Conservation (phyloP, 2,888 invertebrate species). For the Tipula confusa region DNA sequence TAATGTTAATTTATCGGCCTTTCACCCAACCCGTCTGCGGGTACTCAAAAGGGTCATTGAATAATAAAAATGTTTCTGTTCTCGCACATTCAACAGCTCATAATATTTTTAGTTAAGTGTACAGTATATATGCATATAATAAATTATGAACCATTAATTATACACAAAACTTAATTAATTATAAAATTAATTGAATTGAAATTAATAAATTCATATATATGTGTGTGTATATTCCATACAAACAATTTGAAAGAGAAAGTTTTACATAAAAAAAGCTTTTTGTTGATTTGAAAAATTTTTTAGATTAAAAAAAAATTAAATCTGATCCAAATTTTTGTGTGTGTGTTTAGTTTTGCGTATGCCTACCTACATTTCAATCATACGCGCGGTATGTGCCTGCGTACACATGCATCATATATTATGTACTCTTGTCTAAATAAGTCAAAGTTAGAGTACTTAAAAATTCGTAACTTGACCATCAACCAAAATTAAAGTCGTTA, state of each 20-base stretch:
- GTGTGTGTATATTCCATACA: background rate
- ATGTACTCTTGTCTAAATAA: no score
- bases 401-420: background rate
- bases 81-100: background rate
- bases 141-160: background rate
- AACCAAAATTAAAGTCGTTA: background rate
- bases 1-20: constrained; percentile 14
- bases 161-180: background rate
- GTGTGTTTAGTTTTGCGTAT: background rate
- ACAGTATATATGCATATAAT: background rate
- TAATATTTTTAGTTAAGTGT: background rate
- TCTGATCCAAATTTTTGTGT: background rate
- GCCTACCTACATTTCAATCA: background rate
- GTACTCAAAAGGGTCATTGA: background rate
- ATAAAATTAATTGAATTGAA: background rate
- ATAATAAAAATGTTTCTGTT: background rate
- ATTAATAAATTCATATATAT: background rate
- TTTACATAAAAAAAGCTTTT: background rate
- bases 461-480: background rate
- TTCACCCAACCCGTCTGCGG: background rate
- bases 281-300: background rate
- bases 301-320: background rate
- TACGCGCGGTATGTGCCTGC: background rate
- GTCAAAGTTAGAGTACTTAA: background rate
- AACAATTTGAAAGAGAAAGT: background rate